Evolutionary conservation across 2,113 vertebrate genomes (phyloP), one percentile per base, ranked within the genome.

Genomic region (Tetrao urogallus): DNA sequence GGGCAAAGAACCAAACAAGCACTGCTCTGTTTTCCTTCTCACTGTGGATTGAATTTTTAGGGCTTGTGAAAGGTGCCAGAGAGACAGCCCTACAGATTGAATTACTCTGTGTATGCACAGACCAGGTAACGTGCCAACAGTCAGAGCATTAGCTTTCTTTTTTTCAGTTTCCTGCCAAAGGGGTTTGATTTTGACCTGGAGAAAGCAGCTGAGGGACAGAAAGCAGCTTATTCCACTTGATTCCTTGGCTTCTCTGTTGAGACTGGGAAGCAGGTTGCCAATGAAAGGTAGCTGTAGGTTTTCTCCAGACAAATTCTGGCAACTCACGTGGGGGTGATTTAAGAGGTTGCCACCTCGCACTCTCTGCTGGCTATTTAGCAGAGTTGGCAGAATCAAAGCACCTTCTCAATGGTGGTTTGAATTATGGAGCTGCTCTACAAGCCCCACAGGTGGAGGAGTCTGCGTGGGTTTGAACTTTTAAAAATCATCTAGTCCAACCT

Each of bases 71-170:
- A 93, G 67, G 63, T 83, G 85, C 88, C 91, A 91, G 85, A 61
- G 56, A 87, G 81, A 75, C 88, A 79, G 52, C 67, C 52, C 47
- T 38, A 40, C 57, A 65, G 82, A 76, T 80, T 80, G 77, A 86
- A 83, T 93, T 91, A 63, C 90, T 64, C 73, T n/a, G n/a, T 86
- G 58, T 89, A 82, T 80, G 67, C 77, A 91, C 77, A 86, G 81
- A 61, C n/a, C 88, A 93, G 57, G 72, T 82, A 71, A 64, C 4
- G 24, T 75, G 82, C 81, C 89, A 94, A 70, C 87, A 92, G 83
- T 70, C 79, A 25, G 60, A 85, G 36, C 70, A 0, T 63, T 25
- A 65, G 52, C 36, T 80, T 80, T 19, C 58, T 42, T 42, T 71
- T 84, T 58, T 42, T 15, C 38, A 84, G 60, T 80, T n/a, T 47